A percentile compares a stretch with the other conserved stretches of the same genome.
Conservation (phyloP, 2,888 invertebrate species). For the Vandiemenella viatica region DNA sequence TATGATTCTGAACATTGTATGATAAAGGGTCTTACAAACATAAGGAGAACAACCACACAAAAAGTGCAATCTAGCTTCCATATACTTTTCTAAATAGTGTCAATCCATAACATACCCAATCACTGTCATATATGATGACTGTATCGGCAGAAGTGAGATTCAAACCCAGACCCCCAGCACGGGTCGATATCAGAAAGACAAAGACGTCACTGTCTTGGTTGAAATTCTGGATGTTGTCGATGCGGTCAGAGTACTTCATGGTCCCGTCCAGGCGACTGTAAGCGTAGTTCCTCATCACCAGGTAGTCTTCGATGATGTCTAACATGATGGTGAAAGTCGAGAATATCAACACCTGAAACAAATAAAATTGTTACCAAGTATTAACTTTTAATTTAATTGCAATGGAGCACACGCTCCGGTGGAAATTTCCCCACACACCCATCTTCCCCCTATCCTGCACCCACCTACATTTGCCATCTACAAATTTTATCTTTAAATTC, state of each 20-base stretch:
- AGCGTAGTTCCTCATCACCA: slow-evolving; percentile 27
- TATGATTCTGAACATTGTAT: too few species aligned
- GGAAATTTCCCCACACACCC: too few species aligned
- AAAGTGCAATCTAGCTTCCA: too few species aligned
- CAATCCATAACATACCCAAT: slow-evolving; percentile 38
- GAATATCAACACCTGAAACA: slow-evolving; percentile 44
- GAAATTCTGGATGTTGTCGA: slow-evolving; percentile 33
- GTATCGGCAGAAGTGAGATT: slow-evolving; percentile 53
- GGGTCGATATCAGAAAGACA: slow-evolving; percentile 46
- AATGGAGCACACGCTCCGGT: too few species aligned
- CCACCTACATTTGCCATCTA: too few species aligned
- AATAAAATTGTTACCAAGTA: too few species aligned
- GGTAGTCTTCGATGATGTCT: slow-evolving; percentile 48
- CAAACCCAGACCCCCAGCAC: slow-evolving; percentile 55
- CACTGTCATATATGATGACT: slow-evolving; percentile 48
- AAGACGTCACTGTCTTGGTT: slow-evolving; percentile 34
- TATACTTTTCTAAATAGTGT: too few species aligned
- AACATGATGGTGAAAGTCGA: slow-evolving; percentile 45
- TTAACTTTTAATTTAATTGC: too few species aligned
- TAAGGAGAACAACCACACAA: too few species aligned
- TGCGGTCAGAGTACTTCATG: slow-evolving; percentile 29
- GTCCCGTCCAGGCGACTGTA: slow-evolving; percentile 44
- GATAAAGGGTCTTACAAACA: too few species aligned
- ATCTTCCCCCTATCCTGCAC: too few species aligned
- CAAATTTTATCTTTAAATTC: too few species aligned